Base-by-base conservation (phyloP, 2,888 invertebrate species). In the Drosophila cognata region DNA sequence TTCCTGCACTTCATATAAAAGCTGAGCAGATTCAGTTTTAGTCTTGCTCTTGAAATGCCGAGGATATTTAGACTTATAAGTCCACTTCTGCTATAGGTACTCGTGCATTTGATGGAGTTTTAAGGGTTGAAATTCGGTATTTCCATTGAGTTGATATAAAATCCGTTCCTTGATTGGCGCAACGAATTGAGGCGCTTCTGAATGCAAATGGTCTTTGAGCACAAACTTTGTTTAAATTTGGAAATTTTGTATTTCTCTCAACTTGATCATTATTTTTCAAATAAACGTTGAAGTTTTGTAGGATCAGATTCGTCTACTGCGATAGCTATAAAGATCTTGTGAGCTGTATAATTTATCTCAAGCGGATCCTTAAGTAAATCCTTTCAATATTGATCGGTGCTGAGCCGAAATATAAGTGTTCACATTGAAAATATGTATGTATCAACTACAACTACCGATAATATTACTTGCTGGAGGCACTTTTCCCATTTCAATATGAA, bases 141-240 rank as follows among this genome's bases (percentile, higher is more conserved):
- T 0, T 4, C 64, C 0, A 70, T 55, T 21, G 68, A 21, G 21
- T 21, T 21, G 31, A 31, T 82, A 2, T 78, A 82, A 25, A 82
- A 78, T 65, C 80, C 82, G 0, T 48, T 82, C 10, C 31, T 78
- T 4, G 71, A 80, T 28, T 82, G 80, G 82, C 62, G 75, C 25
- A 28, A 73, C 2, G 69, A 73, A 8, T 2, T 50, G 10, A 31
- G 35, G 18, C 58, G 64, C 18, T 56, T 82, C 6, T 80, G 69
- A 60, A 48, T 75, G 0, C 72, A 77, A 43, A 50, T 69, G 0
- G 28, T 78, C 0, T 41, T 78, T 2, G 80, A 82, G 73, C 74
- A 72, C 33, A 41, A 78, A 4, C 43, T 51, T 25, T 0, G 4
- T 0, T 5, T n/a, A 4, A 4, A 5, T 4, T 64, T 52, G 7